phyloP scores from a whole-genome alignment of 1,140 invertebrate genomes.

The Halesus radiatus region DNA sequence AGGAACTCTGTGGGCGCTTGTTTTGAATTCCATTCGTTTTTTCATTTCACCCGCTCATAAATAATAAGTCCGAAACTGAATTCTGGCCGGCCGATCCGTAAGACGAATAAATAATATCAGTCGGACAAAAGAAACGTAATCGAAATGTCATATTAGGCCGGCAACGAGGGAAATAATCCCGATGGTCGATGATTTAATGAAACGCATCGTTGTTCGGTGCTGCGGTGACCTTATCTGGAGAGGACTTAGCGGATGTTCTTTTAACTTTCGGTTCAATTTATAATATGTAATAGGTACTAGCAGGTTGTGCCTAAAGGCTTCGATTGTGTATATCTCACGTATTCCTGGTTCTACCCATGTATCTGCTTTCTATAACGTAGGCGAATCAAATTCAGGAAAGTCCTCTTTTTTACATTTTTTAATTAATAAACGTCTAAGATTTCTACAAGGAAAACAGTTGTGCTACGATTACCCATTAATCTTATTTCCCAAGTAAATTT shows the following conservation, averaged over 20 bases:
- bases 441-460: no score
- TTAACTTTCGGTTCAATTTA: no score
- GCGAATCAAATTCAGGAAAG: no score
- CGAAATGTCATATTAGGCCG: conserved; percentile 3
- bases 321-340: no score
- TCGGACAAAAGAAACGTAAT: conserved; percentile 12
- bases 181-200: neutral
- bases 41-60: neutral
- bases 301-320: no score
- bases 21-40: neutral
- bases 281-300: no score
- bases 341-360: no score
- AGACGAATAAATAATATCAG: neutral
- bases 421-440: no score
- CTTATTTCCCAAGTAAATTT: no score
- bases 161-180: neutral
- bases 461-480: no score
- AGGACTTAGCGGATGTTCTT: neutral
- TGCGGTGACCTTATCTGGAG: neutral
- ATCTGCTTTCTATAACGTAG: no score
- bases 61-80: neutral
- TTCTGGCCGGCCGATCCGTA: neutral
- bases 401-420: no score
- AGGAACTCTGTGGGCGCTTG: neutral
- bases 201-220: neutral